phyloP scores from a whole-genome alignment of 2,797 vertebrate species.

The Cynodonichthys magdalenae region DNA sequence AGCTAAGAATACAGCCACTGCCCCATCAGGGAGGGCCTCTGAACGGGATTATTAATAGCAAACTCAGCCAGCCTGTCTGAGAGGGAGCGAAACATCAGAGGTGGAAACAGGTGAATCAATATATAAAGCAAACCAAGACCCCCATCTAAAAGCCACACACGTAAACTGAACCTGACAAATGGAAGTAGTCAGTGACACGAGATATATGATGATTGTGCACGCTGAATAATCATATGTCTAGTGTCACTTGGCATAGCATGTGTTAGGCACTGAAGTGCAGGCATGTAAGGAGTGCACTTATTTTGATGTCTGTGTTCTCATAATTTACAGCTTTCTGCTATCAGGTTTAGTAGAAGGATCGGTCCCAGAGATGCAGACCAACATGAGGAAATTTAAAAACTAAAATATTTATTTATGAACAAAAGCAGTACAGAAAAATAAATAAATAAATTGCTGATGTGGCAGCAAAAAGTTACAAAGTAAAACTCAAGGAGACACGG shows the following conservation, averaged over 20 bases:
- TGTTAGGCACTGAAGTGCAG: slow-evolving; percentile 30
- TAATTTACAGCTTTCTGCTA: slow-evolving; percentile 15
- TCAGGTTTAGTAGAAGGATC: no score
- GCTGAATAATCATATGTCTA: slow-evolving; percentile 26
- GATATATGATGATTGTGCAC: slow-evolving; percentile 19
- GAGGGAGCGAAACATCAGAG: slow-evolving; percentile 64
- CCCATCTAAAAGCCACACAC: slow-evolving; percentile 29
- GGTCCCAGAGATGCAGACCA: no score
- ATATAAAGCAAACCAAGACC: slow-evolving; percentile 51
- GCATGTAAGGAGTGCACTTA: slow-evolving; percentile 12
- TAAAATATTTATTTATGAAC: no score
- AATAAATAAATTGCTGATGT: no score
- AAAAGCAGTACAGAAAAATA: no score
- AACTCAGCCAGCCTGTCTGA: slow-evolving; percentile 62
- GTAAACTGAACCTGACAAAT: slow-evolving; percentile 16
- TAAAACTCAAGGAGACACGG: no score
- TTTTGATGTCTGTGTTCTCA: slow-evolving; percentile 36
- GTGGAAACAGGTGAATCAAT: slow-evolving; percentile 74
- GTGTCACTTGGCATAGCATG: slow-evolving; percentile 25
- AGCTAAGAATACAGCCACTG: slow-evolving; percentile 68
- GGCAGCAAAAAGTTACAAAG: no score
- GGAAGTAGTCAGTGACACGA: slow-evolving; percentile 16
- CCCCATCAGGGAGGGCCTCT: slow-evolving; percentile 71
- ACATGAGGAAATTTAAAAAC: no score
- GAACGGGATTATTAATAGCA: slow-evolving; percentile 77